phyloP scores from a whole-genome alignment of 2,888 invertebrate species.

The Meteorus colon region DNA sequence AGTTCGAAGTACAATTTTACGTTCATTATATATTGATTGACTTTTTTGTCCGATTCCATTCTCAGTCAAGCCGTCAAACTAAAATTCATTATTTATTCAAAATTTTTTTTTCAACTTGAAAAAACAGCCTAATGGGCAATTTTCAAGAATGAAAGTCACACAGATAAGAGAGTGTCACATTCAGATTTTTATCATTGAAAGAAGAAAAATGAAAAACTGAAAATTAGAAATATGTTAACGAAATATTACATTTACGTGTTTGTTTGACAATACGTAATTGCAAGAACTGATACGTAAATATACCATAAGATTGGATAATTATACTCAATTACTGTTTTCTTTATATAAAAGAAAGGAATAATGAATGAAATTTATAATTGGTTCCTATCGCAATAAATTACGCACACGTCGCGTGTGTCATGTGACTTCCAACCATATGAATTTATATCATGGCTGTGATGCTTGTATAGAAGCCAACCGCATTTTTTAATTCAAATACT shows the following conservation, averaged over 20 bases:
- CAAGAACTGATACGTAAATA: not conserved
- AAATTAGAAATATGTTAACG: not conserved
- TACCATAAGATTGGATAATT: constrained; percentile 22
- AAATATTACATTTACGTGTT: not conserved
- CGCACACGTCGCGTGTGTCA: constrained; percentile 15
- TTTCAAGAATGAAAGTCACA: constrained; percentile 28
- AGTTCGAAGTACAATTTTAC: constrained; percentile 19
- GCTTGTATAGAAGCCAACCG: constrained; percentile 47
- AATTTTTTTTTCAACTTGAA: not conserved
- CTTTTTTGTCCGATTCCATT: not conserved
- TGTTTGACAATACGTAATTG: not conserved
- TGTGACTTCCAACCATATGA: constrained; percentile 45
- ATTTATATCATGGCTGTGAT: constrained; percentile 52
- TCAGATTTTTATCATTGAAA: not conserved
- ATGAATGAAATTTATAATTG: constrained; percentile 29
- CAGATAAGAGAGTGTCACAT: not conserved
- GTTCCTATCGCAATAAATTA: constrained; percentile 36
- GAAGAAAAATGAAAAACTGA: not conserved
- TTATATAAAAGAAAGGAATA: not conserved
- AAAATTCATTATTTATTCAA: not conserved
- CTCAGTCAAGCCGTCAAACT: not conserved
- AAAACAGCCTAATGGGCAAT: constrained; percentile 2
- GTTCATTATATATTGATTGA: constrained; percentile 16
- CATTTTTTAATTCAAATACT: constrained; percentile 37
- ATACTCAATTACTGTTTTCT: constrained; percentile 24